Conservation (phyloP, 2,797 vertebrate species). For the Erpetoichthys calabaricus region DNA sequence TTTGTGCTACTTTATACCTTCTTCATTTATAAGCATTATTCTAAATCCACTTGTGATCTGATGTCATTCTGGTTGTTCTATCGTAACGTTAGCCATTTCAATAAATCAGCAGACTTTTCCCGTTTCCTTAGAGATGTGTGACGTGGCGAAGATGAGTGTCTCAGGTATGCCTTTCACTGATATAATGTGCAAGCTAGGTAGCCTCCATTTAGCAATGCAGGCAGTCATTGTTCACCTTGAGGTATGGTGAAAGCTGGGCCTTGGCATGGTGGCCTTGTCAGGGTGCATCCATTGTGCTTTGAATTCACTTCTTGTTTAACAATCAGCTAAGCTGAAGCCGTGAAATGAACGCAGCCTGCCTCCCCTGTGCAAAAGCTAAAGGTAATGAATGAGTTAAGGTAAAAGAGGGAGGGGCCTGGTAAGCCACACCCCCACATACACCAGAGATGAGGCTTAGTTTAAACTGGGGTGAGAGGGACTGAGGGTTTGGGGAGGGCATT, state of each 20-base stretch:
- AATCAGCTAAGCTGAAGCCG: too few relatives aligned
- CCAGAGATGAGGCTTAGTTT: too few relatives aligned
- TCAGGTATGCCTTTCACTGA: constrained; percentile 19
- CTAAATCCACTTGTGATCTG: too few relatives aligned
- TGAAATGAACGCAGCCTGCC: too few relatives aligned
- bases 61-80: too few relatives aligned
- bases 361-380: constrained; percentile 15
- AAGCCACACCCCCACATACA: too few relatives aligned
- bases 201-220: constrained; percentile 26
- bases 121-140: constrained; percentile 8
- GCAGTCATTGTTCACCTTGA: constrained; percentile 32
- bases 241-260: constrained; percentile 31
- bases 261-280: constrained; percentile 30
- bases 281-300: constrained; percentile 30
- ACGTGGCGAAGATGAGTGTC: constrained; percentile 13
- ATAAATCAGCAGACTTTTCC: neutral
- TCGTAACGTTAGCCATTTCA: too few relatives aligned
- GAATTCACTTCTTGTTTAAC: constrained; percentile 4
- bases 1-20: too few relatives aligned
- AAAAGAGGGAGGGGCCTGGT: constrained; percentile 14
- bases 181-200: constrained; percentile 14
- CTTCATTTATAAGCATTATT: too few relatives aligned
- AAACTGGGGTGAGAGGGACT: too few relatives aligned
- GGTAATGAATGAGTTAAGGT: constrained; percentile 19
- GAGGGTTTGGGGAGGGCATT: too few relatives aligned